Base-by-base conservation (phyloP, 2,888 invertebrate genomes). In the Erebia palarica region DNA sequence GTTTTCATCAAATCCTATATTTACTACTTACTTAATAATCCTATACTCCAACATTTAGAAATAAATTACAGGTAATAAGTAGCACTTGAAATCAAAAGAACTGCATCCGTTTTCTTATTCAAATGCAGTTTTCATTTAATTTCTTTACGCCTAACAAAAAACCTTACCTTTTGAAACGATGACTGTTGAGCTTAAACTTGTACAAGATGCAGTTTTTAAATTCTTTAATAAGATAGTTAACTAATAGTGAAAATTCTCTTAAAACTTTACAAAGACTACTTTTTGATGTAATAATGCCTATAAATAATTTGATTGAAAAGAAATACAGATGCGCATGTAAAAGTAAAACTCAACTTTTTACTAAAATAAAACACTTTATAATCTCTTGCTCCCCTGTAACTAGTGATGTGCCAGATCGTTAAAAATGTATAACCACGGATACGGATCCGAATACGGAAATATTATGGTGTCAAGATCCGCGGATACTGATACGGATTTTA, bases 1-100 rank as follows among this genome's bases (percentile, higher is more conserved):
- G 65, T 57, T 16, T 65, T 18, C 57, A 44, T 44, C 14, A 81
- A 81, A 77, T 42, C 65, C 63, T 49, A 79, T 21, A 11, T 65
- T 27, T 42, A 42, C 9, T 4, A 42, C 10, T 57, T n/a, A 27
- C 2, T 3, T 21, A 42, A 5, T 8, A 36, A 36, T 8, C 16
- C 7, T 58, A 57, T 21, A 57, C 27, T 11, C 16, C 11, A 42
- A 60, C 60, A 44, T 16, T 60, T 60, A 44, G 42, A 44, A 44
- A 11, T 44, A 42, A 60, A 60, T 42, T 60, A 60, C 42, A n/a
- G n/a, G 16, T 42, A 18, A 18, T 55, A 55, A 55, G n/a, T 2
- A 42, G 42, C 60, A 60, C 60, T 60, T 65, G 36, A 65, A 53
- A 36, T 65, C 51, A 51, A 65, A 65, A 51, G 53, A 65, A 36